A percentile compares a stretch with the other conserved stretches of the same genome.
These are phyloP conservation scores for Andrena minutula DNA, from an alignment of 2,888 invertebrate species.

Conservation along the genomic window DNA sequence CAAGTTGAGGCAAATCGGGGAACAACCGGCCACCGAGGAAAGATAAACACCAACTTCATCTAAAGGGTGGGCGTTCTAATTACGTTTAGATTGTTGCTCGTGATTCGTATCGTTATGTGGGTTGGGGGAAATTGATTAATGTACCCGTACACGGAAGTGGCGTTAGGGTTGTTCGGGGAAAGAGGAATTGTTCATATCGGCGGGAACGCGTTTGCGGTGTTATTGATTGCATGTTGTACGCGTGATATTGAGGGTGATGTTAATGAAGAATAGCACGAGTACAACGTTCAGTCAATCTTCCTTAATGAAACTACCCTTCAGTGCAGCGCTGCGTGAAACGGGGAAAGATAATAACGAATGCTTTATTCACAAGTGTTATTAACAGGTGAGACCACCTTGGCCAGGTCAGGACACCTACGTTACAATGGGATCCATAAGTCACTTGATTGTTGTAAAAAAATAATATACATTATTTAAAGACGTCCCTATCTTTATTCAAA, in stretches of 20 bases:
- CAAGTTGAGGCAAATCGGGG: background rate
- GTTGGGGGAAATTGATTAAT: background rate
- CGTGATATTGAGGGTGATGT: background rate
- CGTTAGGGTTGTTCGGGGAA: background rate
- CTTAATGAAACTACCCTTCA: background rate
- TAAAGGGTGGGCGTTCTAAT: background rate
- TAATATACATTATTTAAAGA: too few species aligned
- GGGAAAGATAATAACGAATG: too few species aligned
- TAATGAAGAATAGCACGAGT: background rate
- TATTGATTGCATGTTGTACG: background rate
- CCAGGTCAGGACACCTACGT: too few species aligned
- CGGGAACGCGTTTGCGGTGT: background rate
- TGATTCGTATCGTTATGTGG: background rate
- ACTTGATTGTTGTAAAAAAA: too few species aligned
- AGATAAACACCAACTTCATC: background rate
- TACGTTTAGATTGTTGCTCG: constrained; percentile 2
- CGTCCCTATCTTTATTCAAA: too few species aligned
- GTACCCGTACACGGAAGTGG: background rate
- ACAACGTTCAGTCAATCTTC: background rate
- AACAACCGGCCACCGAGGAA: background rate
- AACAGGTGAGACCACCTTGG: too few species aligned
- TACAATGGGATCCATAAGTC: too few species aligned
- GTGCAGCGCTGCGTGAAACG: too few species aligned
- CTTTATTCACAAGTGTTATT: too few species aligned
- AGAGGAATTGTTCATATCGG: background rate